phyloP scores from a whole-genome alignment of 2,797 vertebrate genomes.

The Erethizon dorsatum region DNA sequence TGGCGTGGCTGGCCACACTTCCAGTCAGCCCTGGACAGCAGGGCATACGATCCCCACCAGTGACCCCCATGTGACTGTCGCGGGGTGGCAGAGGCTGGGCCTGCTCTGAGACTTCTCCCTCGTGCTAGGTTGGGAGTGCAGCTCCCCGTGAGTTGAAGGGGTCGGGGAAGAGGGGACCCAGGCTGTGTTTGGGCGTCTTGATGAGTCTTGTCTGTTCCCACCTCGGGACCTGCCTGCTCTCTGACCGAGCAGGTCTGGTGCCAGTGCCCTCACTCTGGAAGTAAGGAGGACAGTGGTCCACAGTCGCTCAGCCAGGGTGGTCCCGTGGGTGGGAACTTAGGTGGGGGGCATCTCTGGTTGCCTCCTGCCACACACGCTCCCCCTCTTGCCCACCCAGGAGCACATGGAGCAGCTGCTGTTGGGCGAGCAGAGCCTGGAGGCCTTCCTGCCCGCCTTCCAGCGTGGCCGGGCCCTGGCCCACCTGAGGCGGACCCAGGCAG shows the following conservation, averaged over 20 bases:
- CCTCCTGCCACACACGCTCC: background rate
- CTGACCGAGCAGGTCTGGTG: background rate
- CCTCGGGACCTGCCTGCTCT: background rate
- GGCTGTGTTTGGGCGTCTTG: background rate
- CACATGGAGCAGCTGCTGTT: slow-evolving; percentile 89
- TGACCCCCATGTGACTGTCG: background rate
- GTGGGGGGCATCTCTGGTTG: background rate
- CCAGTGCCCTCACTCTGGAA: background rate
- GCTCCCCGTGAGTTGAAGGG: background rate
- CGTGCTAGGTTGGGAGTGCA: background rate
- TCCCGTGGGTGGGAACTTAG: background rate
- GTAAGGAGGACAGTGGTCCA: background rate
- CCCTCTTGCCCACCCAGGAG: slow-evolving; percentile 79
- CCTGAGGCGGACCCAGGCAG: slow-evolving; percentile 88
- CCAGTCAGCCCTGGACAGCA: background rate
- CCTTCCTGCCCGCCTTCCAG: slow-evolving; percentile 90
- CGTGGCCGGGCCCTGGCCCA: slow-evolving; percentile 88
- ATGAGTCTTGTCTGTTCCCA: background rate
- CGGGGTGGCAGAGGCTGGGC: background rate
- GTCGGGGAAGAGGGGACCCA: background rate
- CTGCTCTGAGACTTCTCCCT: background rate
- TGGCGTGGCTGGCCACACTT: background rate
- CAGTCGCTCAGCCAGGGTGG: background rate
- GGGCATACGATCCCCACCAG: background rate
- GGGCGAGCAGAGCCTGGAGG: slow-evolving; percentile 88